A percentile compares a stretch with the other conserved stretches of the same genome.
These are phyloP conservation scores for Thymelicus acteon DNA, from an alignment of 2,888 invertebrate genomes.

Conservation along the genomic window DNA sequence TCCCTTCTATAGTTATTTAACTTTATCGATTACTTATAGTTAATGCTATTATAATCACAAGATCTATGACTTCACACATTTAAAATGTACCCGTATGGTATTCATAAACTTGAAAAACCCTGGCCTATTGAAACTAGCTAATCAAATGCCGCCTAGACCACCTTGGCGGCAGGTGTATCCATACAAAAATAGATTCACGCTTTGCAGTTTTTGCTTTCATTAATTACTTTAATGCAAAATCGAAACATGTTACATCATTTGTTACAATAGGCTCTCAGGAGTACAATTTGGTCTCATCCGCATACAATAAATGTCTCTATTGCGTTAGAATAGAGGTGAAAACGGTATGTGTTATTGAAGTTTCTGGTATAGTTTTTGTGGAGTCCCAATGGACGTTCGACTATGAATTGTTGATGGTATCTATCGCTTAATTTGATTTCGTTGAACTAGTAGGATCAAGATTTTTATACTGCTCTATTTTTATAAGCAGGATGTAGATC, in stretches of 20 bases:
- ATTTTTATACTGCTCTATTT: not conserved
- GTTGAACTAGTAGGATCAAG: conserved; percentile 29
- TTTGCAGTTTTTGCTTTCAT: conserved; percentile 42
- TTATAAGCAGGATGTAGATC: conserved; percentile 1
- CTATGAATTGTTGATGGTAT: conserved; percentile 35
- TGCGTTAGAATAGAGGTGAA: not conserved
- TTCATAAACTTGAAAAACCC: not conserved
- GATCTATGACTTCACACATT: not conserved
- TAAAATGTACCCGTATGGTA: not conserved
- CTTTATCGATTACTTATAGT: too few relatives aligned
- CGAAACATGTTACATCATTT: conserved; percentile 44
- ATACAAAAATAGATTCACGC: conserved; percentile 23
- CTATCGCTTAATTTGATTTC: conserved; percentile 40
- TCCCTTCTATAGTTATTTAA: too few relatives aligned
- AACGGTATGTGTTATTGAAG: not conserved
- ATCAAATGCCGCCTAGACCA: conserved; percentile 19
- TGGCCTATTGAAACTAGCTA: conserved; percentile 6
- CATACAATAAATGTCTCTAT: not conserved
- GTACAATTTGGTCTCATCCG: conserved; percentile 15
- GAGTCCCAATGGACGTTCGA: conserved; percentile 32
- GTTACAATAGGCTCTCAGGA: conserved; percentile 39
- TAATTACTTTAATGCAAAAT: conserved; percentile 48
- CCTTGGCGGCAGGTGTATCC: conserved; percentile 1
- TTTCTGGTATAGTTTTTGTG: conserved; percentile 22
- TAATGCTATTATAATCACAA: not conserved